Evolutionary conservation across 2,113 vertebrate species (phyloP).

Genomic region (Hystrix cristata): DNA sequence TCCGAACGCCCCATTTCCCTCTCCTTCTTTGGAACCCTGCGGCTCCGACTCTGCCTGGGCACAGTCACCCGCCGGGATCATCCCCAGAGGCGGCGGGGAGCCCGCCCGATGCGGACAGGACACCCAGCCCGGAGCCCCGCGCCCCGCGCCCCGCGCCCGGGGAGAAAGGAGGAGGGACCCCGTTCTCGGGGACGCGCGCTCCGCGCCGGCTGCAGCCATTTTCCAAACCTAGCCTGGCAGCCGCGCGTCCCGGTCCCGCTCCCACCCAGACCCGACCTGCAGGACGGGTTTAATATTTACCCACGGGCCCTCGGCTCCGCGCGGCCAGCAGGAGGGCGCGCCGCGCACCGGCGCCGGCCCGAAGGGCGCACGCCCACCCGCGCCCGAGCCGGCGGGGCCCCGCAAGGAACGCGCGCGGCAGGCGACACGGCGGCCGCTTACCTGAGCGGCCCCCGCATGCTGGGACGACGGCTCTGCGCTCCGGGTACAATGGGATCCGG

Average conservation of each 20-base stretch:
- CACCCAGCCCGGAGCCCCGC: conserved; percentile 11
- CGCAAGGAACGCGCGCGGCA: conserved; percentile 69
- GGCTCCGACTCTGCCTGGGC: conserved; percentile 35
- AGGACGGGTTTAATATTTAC: conserved; percentile 82
- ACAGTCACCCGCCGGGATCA: not conserved
- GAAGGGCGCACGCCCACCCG: conserved; percentile 69
- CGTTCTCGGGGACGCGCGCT: conserved; percentile 44
- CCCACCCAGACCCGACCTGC: conserved; percentile 85
- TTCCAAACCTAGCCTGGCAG: conserved; percentile 74
- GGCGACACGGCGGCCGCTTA: conserved; percentile 76
- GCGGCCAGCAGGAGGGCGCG: conserved; percentile 55
- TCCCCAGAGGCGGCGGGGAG: not conserved
- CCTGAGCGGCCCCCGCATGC: conserved; percentile 87
- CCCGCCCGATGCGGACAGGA: not conserved
- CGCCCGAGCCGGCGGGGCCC: conserved; percentile 60
- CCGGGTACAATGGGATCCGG: conserved; percentile 85
- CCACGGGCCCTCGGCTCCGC: conserved; percentile 69
- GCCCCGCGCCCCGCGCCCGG: not conserved
- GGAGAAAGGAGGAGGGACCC: conserved; percentile 73
- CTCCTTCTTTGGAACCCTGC: not conserved
- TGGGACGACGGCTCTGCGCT: conserved; percentile 76
- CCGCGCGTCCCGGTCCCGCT: conserved; percentile 65
- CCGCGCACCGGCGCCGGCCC: conserved; percentile 22
- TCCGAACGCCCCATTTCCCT: not conserved
- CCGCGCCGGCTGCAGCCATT: conserved; percentile 81